Conservation (phyloP, 2,797 vertebrate genomes). For the Lerista edwardsae region DNA sequence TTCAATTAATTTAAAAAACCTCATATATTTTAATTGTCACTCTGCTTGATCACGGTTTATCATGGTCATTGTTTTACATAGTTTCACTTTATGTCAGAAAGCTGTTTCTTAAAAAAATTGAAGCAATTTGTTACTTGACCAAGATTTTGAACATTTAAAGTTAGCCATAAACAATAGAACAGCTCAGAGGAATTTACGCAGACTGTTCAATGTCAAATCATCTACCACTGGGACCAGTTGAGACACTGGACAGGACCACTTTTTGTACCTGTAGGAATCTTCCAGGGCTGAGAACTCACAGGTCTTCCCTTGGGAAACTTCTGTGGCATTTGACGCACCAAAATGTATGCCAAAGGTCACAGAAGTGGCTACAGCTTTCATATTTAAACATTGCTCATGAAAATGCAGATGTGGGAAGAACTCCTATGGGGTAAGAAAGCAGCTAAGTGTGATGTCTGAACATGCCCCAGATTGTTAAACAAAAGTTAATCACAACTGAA, state of each 20-base stretch:
- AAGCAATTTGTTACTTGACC: slow-evolving; percentile 70
- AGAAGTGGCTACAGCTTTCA: not conserved
- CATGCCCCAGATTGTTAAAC: slow-evolving; percentile 62
- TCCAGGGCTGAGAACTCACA: not conserved
- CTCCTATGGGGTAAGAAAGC: slow-evolving; percentile 6
- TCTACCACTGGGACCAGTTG: slow-evolving; percentile 44
- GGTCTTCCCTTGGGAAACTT: not conserved
- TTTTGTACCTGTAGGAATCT: slow-evolving; percentile 12
- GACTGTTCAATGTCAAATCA: slow-evolving; percentile 64
- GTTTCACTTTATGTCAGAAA: slow-evolving; percentile 69
- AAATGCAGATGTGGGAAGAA: slow-evolving; percentile 8
- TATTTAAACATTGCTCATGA: too few species aligned
- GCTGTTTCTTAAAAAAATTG: slow-evolving; percentile 74
- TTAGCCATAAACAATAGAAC: slow-evolving; percentile 78
- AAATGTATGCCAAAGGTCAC: not conserved
- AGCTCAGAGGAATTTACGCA: slow-evolving; percentile 73
- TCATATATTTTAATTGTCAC: slow-evolving; percentile 69
- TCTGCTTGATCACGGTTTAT: slow-evolving; percentile 68
- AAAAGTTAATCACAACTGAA: slow-evolving; percentile 75
- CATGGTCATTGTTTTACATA: slow-evolving; percentile 61
- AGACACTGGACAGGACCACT: slow-evolving; percentile 18
- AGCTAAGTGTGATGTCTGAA: slow-evolving; percentile 32
- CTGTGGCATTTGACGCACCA: not conserved
- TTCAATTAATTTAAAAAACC: slow-evolving; percentile 80
- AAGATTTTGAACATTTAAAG: slow-evolving; percentile 75